A percentile compares a stretch with the other conserved stretches of the same genome.
Conservation (phyloP, 2,888 invertebrate genomes). For the Brenthis daphne region DNA sequence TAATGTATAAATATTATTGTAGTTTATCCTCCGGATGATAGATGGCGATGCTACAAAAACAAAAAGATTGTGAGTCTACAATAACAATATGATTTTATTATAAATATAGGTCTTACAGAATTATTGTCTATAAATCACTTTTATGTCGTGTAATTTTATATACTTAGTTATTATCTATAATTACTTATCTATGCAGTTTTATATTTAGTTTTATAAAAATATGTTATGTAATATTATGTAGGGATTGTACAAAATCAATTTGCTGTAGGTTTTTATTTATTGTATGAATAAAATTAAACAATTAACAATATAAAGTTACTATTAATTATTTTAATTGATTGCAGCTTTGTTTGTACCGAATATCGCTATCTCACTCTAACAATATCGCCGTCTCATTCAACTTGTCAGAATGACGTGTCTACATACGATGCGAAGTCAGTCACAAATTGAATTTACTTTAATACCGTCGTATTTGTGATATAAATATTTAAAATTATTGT, state of each 20-base stretch:
- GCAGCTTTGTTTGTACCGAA: slow-evolving; percentile 38
- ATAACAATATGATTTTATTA: not conserved
- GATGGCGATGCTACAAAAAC: slow-evolving; percentile 42
- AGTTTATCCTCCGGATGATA: slow-evolving; percentile 39
- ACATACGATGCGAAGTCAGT: slow-evolving; percentile 72
- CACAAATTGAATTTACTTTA: slow-evolving; percentile 60
- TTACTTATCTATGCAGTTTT: too few relatives aligned
- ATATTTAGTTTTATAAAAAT: too few relatives aligned
- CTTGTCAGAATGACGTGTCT: slow-evolving; percentile 72
- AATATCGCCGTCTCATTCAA: slow-evolving; percentile 54
- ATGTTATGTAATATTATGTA: too few relatives aligned
- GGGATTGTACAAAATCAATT: too few relatives aligned
- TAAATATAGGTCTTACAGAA: too few relatives aligned
- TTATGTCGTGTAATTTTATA: too few relatives aligned
- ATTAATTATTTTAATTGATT: slow-evolving; percentile 2
- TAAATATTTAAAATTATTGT: slow-evolving; percentile 50
- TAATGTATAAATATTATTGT: not conserved
- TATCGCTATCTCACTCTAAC: slow-evolving; percentile 18
- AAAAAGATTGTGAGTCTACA: not conserved
- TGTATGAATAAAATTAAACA: not conserved
- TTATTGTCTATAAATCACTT: too few relatives aligned
- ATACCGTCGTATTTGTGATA: slow-evolving; percentile 61
- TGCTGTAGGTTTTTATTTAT: too few relatives aligned
- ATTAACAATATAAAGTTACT: not conserved
- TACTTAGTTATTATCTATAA: too few relatives aligned